Conservation (phyloP, 2,797 vertebrate genomes). For the Propithecus deckenii region DNA sequence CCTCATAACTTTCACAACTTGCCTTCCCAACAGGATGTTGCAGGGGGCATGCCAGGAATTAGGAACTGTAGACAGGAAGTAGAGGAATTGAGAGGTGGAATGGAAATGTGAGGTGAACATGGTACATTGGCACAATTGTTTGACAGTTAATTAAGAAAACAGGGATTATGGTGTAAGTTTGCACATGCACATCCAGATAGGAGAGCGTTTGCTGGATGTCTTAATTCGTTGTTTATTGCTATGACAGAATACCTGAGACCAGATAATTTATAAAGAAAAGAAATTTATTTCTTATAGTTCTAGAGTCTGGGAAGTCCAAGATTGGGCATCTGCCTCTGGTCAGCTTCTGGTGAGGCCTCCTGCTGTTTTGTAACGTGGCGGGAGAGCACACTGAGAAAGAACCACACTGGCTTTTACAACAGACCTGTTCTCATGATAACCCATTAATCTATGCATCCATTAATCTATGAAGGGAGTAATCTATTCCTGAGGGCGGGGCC, state of each 20-base stretch:
- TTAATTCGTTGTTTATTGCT: background rate
- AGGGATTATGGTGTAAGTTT: background rate
- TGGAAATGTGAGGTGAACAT: fast-evolving
- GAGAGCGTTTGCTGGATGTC: background rate
- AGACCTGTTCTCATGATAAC: background rate
- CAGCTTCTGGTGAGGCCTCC: background rate
- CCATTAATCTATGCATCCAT: background rate
- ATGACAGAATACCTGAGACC: background rate
- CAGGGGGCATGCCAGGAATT: background rate
- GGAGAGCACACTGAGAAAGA: background rate
- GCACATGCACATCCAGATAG: fast-evolving
- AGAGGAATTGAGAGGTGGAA: background rate
- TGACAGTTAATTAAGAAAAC: background rate
- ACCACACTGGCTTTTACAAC: no score
- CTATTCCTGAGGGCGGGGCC: background rate
- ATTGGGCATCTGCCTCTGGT: background rate
- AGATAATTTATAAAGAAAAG: background rate
- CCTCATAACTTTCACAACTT: background rate
- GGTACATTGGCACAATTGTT: fast-evolving
- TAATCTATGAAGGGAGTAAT: background rate
- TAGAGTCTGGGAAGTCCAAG: background rate
- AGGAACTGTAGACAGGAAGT: background rate
- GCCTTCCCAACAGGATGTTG: fast-evolving
- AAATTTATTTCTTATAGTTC: background rate
- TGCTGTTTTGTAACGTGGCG: background rate